Percentiles rank a stretch among this genome's conserved stretches.
Evolutionary conservation across 2,888 invertebrate genomes (phyloP).

Genomic region (Ophion ventricosus): DNA sequence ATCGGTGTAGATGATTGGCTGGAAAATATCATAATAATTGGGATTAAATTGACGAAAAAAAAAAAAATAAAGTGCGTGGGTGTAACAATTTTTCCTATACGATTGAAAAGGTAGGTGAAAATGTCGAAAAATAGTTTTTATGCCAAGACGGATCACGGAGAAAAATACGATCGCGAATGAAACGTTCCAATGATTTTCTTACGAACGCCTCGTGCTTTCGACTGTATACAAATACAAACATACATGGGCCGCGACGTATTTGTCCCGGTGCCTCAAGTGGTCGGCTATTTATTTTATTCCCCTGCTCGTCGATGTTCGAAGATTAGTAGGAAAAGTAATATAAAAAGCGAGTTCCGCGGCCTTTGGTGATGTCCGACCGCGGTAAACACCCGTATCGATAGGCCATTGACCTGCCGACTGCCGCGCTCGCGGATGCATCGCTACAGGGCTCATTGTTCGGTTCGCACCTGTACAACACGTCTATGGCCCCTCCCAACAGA

Average conservation of each 20-base stretch:
- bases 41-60: neutral
- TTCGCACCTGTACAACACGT: constrained; percentile 52
- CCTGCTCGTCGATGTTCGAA: constrained; percentile 33
- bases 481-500: constrained; percentile 25
- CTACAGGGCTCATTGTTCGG: constrained; percentile 12
- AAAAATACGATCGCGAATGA: neutral
- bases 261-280: constrained; percentile 10
- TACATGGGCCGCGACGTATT: neutral
- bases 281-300: constrained; percentile 29
- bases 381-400: constrained; percentile 48
- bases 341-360: constrained; percentile 40
- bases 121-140: neutral
- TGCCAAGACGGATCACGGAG: neutral
- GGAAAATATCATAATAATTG: neutral
- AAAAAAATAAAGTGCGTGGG: neutral
- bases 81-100: neutral
- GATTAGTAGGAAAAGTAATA: constrained; percentile 51
- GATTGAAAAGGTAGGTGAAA: neutral
- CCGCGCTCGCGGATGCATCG: constrained; percentile 40
- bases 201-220: neutral
- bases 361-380: constrained; percentile 30
- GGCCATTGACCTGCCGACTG: constrained; percentile 54
- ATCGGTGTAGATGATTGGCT: neutral
- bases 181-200: neutral
- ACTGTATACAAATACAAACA: neutral